A percentile compares a stretch with the other conserved stretches of the same genome.
These are phyloP conservation scores for Xenopus petersii DNA, from an alignment of 2,797 vertebrate genomes.

Conservation along the genomic window DNA sequence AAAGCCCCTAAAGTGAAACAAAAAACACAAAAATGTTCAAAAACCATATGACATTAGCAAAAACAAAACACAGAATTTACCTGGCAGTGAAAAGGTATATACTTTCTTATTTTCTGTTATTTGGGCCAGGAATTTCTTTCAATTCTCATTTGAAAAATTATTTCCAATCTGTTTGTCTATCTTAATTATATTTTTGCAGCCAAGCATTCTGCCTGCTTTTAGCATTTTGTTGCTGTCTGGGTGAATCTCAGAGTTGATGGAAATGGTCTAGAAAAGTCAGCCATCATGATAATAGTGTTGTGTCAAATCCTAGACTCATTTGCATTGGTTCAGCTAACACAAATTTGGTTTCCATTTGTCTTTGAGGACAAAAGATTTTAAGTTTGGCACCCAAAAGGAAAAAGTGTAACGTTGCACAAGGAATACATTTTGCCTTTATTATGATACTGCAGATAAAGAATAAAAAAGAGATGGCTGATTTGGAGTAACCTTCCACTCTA, in stretches of 20 bases:
- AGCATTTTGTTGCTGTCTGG: conserved; percentile 26
- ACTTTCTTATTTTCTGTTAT: too few relatives aligned
- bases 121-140: conserved; percentile 8
- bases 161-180: conserved; percentile 32
- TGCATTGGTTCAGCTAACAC: conserved; percentile 31
- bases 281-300: conserved; percentile 40
- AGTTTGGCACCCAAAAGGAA: too few relatives aligned
- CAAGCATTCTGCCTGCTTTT: conserved; percentile 34
- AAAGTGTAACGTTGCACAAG: neutral
- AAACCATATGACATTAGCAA: too few relatives aligned
- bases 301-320: conserved; percentile 34
- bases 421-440: too few relatives aligned
- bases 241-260: conserved; percentile 24
- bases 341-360: conserved; percentile 13
- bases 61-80: too few relatives aligned
- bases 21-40: too few relatives aligned
- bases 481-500: too few relatives aligned
- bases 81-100: too few relatives aligned
- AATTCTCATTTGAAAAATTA: conserved; percentile 24
- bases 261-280: conserved; percentile 33
- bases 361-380: neutral
- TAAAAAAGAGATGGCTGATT: too few relatives aligned
- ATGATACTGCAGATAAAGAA: too few relatives aligned
- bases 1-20: too few relatives aligned
- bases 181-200: conserved; percentile 39